Evolutionary conservation across 2,113 vertebrate genomes (phyloP).

Genomic region (Sinocyclocheilus anshuiensis): DNA sequence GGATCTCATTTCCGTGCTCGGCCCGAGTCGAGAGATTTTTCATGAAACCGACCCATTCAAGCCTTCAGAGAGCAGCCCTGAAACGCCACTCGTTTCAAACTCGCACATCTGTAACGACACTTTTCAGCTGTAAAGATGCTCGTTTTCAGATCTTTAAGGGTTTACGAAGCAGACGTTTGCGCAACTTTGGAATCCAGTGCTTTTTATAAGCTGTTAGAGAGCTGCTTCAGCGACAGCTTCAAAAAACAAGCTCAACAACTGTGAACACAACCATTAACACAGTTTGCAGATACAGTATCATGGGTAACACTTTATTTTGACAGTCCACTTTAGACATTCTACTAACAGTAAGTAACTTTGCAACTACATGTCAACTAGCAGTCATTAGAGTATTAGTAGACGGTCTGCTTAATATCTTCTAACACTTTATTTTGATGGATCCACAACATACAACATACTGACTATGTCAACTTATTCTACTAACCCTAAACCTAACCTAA

Average conservation of each 20-base stretch:
- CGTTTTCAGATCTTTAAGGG: conserved; percentile 47
- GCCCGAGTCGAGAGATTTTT: conserved; percentile 6
- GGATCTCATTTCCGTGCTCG: conserved; percentile 56
- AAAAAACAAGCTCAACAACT: neutral
- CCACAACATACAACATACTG: no score
- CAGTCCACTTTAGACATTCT: no score
- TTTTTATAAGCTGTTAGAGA: conserved; percentile 7
- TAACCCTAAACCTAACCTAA: no score
- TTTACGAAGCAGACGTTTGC: conserved; percentile 38
- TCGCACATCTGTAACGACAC: neutral
- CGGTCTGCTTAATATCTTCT: no score
- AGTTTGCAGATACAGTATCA: neutral
- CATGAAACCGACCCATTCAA: conserved; percentile 38
- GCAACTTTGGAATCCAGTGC: neutral
- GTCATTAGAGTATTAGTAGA: no score
- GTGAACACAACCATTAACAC: neutral
- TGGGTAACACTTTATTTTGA: no score
- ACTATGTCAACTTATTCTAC: no score
- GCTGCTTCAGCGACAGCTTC: neutral
- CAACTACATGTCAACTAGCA: no score
- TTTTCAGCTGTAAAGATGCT: conserved; percentile 31
- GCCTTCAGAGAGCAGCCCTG: conserved; percentile 6
- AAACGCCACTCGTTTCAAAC: neutral
- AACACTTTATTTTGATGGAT: no score
- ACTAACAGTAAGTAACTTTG: no score